phyloP scores from a whole-genome alignment of 2,888 invertebrate genomes.

The Euspilapteryx auroguttella region DNA sequence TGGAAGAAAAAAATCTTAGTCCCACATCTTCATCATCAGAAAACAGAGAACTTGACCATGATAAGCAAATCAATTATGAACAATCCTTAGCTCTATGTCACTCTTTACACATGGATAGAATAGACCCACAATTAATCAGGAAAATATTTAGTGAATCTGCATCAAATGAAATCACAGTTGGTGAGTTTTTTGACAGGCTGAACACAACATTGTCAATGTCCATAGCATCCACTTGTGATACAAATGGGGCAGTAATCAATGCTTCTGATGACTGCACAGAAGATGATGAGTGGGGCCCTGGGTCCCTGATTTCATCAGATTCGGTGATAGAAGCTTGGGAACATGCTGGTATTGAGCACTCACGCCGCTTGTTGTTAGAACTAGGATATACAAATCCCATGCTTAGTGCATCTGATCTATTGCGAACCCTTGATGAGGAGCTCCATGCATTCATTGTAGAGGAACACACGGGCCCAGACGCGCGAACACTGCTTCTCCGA shows the following conservation, averaged over 20 bases:
- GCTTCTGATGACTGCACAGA: conserved; percentile 10
- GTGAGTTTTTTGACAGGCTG: conserved; percentile 42
- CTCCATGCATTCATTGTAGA: conserved; percentile 15
- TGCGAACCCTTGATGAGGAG: conserved; percentile 72
- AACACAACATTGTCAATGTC: conserved; percentile 30
- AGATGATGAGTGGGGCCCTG: conserved; percentile 7
- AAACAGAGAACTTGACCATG: conserved; percentile 22
- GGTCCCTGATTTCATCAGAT: conserved; percentile 33
- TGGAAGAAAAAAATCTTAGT: conserved; percentile 13
- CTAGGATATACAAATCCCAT: conserved; percentile 66
- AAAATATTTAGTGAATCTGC: conserved; percentile 27
- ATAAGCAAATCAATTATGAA: conserved; percentile 26
- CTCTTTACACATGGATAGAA: conserved; percentile 31
- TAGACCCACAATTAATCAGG: conserved; percentile 28
- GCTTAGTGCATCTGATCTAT: conserved; percentile 64
- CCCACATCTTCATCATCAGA: conserved; percentile 31
- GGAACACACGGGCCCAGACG: conserved; percentile 15
- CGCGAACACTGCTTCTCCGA: conserved; percentile 37
- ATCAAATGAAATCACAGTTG: conserved; percentile 31
- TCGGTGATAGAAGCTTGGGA: conserved; percentile 74
- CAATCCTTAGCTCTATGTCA: conserved; percentile 37
- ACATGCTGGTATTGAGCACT: conserved; percentile 66
- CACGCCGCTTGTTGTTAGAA: conserved; percentile 66
- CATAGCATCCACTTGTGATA: conserved; percentile 14
- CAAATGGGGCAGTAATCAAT: conserved; percentile 2